These are phyloP conservation scores for Cyclura pinguis DNA, from an alignment of 2,797 vertebrate genomes.

Conservation along the genomic window DNA sequence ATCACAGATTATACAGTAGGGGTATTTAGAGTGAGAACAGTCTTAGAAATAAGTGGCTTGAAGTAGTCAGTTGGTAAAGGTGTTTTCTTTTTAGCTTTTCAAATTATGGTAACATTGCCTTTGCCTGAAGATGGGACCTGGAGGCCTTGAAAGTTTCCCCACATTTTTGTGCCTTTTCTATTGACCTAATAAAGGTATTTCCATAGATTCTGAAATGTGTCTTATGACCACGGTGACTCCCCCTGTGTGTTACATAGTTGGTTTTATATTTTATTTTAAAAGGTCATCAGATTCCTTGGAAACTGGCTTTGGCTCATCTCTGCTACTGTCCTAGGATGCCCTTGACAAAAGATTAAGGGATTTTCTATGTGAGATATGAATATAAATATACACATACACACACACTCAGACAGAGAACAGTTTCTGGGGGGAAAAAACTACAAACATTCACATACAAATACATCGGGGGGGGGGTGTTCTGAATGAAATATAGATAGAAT, in stretches of 20 bases:
- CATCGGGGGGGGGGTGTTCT: constrained; percentile 8
- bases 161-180: too few relatives aligned
- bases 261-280: not conserved
- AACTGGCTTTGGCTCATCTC: not conserved
- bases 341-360: constrained; percentile 51
- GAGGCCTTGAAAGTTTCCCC: too few relatives aligned
- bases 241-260: not conserved
- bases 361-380: constrained; percentile 48
- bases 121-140: too few relatives aligned
- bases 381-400: constrained; percentile 27
- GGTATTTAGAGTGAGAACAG: too few relatives aligned
- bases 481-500: constrained; percentile 51
- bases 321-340: constrained; percentile 9
- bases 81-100: too few relatives aligned
- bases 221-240: too few relatives aligned
- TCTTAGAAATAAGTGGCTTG: too few relatives aligned
- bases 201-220: too few relatives aligned
- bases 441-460: constrained; percentile 23
- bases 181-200: too few relatives aligned
- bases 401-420: not conserved
- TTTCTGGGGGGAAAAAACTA: not conserved
- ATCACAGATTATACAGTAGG: too few relatives aligned
- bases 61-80: too few relatives aligned
- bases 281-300: constrained; percentile 29
- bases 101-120: too few relatives aligned